These are phyloP conservation scores for Lysandra coridon DNA, from an alignment of 2,888 invertebrate genomes.

Conservation along the genomic window DNA sequence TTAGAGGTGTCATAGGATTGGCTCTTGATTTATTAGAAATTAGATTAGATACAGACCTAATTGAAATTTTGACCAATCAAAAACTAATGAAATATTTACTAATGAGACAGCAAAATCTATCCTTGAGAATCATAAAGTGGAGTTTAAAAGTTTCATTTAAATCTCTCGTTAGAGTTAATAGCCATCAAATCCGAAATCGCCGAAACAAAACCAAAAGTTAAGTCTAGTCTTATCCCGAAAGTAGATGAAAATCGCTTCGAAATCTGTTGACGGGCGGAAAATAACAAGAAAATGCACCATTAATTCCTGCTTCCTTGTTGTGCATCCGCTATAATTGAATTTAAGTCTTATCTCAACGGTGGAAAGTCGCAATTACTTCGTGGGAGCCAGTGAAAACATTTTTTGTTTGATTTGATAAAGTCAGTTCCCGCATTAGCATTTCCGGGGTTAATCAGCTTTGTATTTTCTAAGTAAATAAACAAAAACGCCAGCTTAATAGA, in stretches of 20 bases:
- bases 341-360: background rate
- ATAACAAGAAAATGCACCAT: slow-evolving; percentile 46
- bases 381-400: slow-evolving; percentile 37
- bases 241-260: slow-evolving; percentile 41
- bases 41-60: no score
- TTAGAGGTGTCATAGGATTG: no score
- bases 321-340: slow-evolving; percentile 28
- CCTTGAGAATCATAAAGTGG: background rate
- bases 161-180: background rate
- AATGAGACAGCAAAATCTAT: background rate
- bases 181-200: background rate
- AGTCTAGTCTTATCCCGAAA: slow-evolving; percentile 39
- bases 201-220: slow-evolving; percentile 26
- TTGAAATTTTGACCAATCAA: no score
- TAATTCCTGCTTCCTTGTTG: slow-evolving; percentile 42
- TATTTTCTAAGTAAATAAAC: slow-evolving; percentile 60
- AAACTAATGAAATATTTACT: no score
- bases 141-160: background rate
- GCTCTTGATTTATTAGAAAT: no score
- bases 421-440: slow-evolving; percentile 61
- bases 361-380: slow-evolving; percentile 34
- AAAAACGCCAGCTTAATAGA: slow-evolving; percentile 33
- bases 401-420: slow-evolving; percentile 57
- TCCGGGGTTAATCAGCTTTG: slow-evolving; percentile 62
- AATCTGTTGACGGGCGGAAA: slow-evolving; percentile 43